These are phyloP conservation scores for Zaprionus taronus DNA, from an alignment of 1,140 invertebrate species.

Conservation along the genomic window DNA sequence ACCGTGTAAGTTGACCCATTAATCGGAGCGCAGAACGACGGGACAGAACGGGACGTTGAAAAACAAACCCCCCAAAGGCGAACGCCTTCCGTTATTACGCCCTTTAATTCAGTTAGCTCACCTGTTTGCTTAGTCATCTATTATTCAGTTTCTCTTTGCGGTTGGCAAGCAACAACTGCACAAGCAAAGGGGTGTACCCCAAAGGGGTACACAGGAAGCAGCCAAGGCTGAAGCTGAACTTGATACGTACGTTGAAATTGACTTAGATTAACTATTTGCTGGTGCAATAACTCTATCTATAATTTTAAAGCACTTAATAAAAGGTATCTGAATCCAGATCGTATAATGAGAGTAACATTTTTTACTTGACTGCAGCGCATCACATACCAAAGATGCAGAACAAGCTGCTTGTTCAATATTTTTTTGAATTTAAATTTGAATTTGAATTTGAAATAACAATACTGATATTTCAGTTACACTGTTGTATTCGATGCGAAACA, in stretches of 20 bases:
- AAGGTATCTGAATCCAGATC: too few species aligned
- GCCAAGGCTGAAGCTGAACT: neutral
- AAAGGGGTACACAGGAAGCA: too few species aligned
- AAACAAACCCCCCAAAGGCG: conserved; percentile 4
- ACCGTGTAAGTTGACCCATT: conserved; percentile 27
- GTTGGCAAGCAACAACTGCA: neutral
- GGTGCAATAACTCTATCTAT: neutral
- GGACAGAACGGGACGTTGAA: neutral
- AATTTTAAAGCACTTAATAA: neutral
- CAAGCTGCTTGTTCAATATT: too few species aligned
- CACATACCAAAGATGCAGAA: too few species aligned
- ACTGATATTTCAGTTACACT: too few species aligned
- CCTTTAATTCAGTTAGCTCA: conserved; percentile 8
- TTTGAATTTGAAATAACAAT: too few species aligned
- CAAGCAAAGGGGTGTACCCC: neutral
- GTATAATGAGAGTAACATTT: too few species aligned
- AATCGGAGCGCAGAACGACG: neutral
- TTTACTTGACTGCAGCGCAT: too few species aligned
- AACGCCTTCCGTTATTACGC: conserved; percentile 1
- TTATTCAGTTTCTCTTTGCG: conserved; percentile 5
- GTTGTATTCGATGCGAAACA: too few species aligned
- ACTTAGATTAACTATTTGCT: neutral
- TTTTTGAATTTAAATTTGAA: too few species aligned
- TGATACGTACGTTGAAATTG: neutral
- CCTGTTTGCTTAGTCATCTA: conserved; percentile 11